Evolutionary conservation across 2,113 vertebrate genomes (phyloP).

Genomic region (Hydropotes inermis): DNA sequence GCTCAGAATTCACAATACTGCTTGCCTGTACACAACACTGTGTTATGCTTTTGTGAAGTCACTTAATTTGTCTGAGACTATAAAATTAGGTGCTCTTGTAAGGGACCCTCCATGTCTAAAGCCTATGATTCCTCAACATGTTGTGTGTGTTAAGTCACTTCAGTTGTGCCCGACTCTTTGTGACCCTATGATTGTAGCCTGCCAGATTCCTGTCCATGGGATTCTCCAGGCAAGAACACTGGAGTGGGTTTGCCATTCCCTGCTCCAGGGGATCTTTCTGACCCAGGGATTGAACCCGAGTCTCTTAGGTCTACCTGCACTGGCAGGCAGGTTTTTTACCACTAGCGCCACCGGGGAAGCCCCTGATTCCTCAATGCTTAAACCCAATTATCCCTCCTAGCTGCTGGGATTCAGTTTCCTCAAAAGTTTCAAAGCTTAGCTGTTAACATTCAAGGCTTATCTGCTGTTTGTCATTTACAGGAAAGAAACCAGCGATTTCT

Average conservation of each 20-base stretch:
- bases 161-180: not conserved
- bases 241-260: not conserved
- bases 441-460: not conserved
- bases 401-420: not conserved
- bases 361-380: not conserved
- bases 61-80: not conserved
- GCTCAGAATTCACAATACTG: not conserved
- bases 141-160: not conserved
- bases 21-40: not conserved
- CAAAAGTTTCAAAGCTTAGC: not conserved
- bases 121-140: not conserved
- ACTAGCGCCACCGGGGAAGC: not conserved
- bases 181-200: not conserved
- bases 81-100: not conserved
- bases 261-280: not conserved
- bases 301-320: not conserved
- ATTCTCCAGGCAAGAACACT: not conserved
- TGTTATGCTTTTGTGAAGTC: not conserved
- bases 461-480: constrained; percentile 66
- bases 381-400: too few species aligned
- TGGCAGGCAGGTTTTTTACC: not conserved
- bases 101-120: not conserved
- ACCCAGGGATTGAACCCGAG: not conserved
- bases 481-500: constrained; percentile 74
- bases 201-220: not conserved